A percentile compares a stretch with the other conserved stretches of the same genome.
Evolutionary conservation across 2,888 invertebrate species (phyloP).

Genomic region (Troglohyphantes excavatus): DNA sequence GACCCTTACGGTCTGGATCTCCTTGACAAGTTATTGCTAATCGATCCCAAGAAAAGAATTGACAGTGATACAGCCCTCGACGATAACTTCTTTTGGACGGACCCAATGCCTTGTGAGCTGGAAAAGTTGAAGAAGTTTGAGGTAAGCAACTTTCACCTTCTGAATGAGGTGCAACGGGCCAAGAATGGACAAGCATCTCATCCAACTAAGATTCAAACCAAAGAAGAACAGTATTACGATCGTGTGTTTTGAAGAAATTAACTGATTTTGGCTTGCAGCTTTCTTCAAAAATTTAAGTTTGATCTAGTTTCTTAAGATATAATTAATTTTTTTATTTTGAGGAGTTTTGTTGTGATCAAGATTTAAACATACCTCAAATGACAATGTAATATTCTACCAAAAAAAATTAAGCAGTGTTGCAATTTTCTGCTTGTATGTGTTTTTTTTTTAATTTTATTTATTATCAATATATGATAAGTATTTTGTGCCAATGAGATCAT

Average conservation of each 20-base stretch:
- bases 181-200: neutral
- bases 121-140: neutral
- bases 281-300: too few species aligned
- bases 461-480: too few species aligned
- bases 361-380: too few species aligned
- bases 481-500: too few species aligned
- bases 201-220: neutral
- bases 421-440: too few species aligned
- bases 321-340: too few species aligned
- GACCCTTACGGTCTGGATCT: slow-evolving; percentile 96
- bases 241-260: slow-evolving; percentile 21
- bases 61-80: slow-evolving; percentile 96
- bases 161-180: neutral
- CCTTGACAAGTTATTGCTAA: slow-evolving; percentile 92
- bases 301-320: too few species aligned
- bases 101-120: slow-evolving; percentile 93
- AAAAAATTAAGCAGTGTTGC: too few species aligned
- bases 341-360: too few species aligned
- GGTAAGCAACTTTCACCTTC: neutral
- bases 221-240: slow-evolving; percentile 16
- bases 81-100: slow-evolving; percentile 99
- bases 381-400: too few species aligned
- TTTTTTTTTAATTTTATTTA: too few species aligned
- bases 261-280: too few species aligned
- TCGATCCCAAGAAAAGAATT: slow-evolving; percentile 93